Base-by-base conservation (phyloP, 2,888 invertebrate species). In the Sphaeridia pumilis region DNA sequence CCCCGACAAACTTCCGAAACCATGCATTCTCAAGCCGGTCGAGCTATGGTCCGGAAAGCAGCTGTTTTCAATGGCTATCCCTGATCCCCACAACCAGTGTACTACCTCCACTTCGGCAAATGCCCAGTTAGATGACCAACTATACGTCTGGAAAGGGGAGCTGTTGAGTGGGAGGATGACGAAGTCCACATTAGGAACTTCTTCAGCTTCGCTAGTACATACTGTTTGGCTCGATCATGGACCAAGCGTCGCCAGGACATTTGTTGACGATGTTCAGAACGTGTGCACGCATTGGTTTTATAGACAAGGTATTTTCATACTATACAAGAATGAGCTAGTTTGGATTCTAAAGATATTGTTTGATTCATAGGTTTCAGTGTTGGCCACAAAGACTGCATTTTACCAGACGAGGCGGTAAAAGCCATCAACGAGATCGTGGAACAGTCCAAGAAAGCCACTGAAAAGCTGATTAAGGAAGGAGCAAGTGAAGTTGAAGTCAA, bases 401-500 rank as follows among this genome's bases (percentile, higher is more conserved):
- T 49, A n/a, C 21, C 20, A 34, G 10, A 31, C 4, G 34, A 43
- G 2, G 26, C 49, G 2, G 34, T 10, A 22, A 17, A 26, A n/a
- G 1, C n/a, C n/a, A n/a, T n/a, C n/a, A n/a, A n/a, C n/a, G n/a
- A n/a, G n/a, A n/a, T n/a, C 75, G 97, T 97, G 69, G 95, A 97
- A 84, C 95, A 98, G 69, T 74, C 99, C 66, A 95, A 97, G 68
- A 94, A 95, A 0, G 94, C 94, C 1, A 97, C 98, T 12, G n/a
- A n/a, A n/a, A n/a, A n/a, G n/a, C n/a, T n/a, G n/a, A 98, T 98
- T 78, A 98, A 98, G 71, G 95, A 98, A 98, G 73, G 98, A 98
- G 78, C 64, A 73, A 70, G n/a, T n/a, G n/a, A n/a, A n/a, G n/a
- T n/a, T n/a, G n/a, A n/a, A n/a, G 78, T 80, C 52, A 97, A 97